phyloP scores from a whole-genome alignment of 2,113 vertebrate species.

The Isichthys henryi region DNA sequence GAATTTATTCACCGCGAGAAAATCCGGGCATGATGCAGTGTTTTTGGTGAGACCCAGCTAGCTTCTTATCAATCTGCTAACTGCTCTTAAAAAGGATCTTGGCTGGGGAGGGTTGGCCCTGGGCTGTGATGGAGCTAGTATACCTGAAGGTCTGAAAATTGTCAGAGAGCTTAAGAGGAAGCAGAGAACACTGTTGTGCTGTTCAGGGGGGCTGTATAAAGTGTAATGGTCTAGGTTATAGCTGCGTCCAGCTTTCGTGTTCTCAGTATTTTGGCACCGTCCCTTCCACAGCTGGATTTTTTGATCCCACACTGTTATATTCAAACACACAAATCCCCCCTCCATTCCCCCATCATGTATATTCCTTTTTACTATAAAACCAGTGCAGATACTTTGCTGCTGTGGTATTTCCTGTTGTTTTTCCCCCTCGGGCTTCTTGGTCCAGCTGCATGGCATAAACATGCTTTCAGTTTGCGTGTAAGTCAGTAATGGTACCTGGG shows the following conservation, averaged over 20 bases:
- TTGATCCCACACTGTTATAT: not conserved
- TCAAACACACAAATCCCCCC: not conserved
- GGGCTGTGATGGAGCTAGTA: not conserved
- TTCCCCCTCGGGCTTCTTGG: not conserved
- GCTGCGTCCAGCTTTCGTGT: not conserved
- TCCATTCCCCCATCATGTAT: not conserved
- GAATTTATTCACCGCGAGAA: not conserved
- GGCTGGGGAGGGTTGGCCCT: not conserved
- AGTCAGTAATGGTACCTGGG: not conserved
- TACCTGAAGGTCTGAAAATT: not conserved
- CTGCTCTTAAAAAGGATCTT: not conserved
- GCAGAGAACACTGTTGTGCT: not conserved
- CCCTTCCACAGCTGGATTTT: not conserved
- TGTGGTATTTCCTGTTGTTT: slow-evolving; percentile 14
- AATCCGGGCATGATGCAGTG: not conserved
- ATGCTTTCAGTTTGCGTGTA: not conserved
- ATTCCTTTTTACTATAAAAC: not conserved
- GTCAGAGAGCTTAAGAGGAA: not conserved
- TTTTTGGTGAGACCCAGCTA: not conserved
- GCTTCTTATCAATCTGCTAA: not conserved
- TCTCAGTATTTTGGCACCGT: not conserved
- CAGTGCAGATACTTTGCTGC: not conserved
- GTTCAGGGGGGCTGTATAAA: not conserved
- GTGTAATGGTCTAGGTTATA: not conserved
- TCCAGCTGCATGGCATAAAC: slow-evolving; percentile 5